These are phyloP conservation scores for Ectobius pallidus DNA, from an alignment of 2,888 invertebrate species.

Conservation along the genomic window DNA sequence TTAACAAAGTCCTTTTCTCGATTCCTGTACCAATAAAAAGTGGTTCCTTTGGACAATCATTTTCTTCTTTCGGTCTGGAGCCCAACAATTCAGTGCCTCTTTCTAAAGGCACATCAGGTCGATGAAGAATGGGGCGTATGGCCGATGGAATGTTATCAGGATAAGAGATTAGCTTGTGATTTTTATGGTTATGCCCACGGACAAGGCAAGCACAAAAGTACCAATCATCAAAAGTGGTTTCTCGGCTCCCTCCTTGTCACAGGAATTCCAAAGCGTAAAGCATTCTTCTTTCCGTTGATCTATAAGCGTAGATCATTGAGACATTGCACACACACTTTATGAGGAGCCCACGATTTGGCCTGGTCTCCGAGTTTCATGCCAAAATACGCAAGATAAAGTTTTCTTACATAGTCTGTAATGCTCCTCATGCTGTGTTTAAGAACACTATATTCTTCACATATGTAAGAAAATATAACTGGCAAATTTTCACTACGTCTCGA, in stretches of 20 bases:
- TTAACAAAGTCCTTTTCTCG: no score
- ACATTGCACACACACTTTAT: no score
- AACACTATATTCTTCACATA: no score
- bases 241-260: neutral
- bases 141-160: slow-evolving; percentile 18
- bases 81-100: neutral
- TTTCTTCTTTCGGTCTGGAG: neutral
- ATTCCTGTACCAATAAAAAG: no score
- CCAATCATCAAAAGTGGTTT: slow-evolving; percentile 3
- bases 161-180: slow-evolving; percentile 9
- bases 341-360: neutral
- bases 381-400: neutral
- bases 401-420: neutral
- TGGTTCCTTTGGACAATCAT: neutral
- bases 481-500: no score
- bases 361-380: neutral
- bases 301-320: no score
- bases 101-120: slow-evolving; percentile 4
- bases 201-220: slow-evolving; percentile 4
- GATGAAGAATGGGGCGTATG: neutral
- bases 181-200: neutral
- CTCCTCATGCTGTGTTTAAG: no score
- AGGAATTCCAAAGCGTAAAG: no score
- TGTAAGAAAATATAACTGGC: no score
- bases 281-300: neutral